These are phyloP conservation scores for Caenorhabditis brenneri DNA, from an alignment of 1,140 invertebrate genomes.

Conservation along the genomic window DNA sequence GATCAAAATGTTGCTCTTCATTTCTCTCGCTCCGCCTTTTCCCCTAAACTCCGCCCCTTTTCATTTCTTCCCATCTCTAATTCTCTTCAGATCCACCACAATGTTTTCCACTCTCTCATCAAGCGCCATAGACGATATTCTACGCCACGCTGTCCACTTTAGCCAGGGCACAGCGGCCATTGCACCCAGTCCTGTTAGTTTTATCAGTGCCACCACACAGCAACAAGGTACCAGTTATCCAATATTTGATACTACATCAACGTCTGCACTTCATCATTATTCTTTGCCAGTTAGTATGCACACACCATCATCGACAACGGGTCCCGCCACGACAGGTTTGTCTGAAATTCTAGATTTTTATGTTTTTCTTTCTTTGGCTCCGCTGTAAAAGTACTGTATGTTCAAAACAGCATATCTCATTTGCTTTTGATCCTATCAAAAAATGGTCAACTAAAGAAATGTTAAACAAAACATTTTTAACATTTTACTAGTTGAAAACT, in stretches of 20 bases:
- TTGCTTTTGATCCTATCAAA: too few relatives aligned
- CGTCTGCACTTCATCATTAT: neutral
- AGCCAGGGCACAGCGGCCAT: neutral
- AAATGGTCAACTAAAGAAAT: too few relatives aligned
- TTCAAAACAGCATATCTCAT: too few relatives aligned
- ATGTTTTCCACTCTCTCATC: constrained; percentile 22
- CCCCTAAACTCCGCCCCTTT: neutral
- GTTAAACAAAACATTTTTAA: too few relatives aligned
- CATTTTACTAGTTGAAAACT: too few relatives aligned
- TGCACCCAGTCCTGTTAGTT: neutral
- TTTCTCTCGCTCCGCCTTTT: neutral
- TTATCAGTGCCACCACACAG: neutral
- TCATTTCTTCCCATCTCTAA: neutral
- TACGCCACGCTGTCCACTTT: constrained; percentile 31
- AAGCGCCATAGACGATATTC: constrained; percentile 38
- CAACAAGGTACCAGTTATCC: neutral
- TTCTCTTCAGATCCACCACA: neutral
- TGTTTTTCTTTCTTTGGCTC: too few relatives aligned
- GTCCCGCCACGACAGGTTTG: neutral
- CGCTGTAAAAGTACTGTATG: too few relatives aligned
- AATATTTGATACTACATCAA: neutral
- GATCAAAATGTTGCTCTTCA: neutral
- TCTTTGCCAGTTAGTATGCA: neutral
- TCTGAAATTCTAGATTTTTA: too few relatives aligned
- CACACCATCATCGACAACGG: neutral